A percentile compares a stretch with the other conserved stretches of the same genome.
Evolutionary conservation across 2,113 vertebrate species (phyloP).

Genomic region (Hippocampus guttulatus): DNA sequence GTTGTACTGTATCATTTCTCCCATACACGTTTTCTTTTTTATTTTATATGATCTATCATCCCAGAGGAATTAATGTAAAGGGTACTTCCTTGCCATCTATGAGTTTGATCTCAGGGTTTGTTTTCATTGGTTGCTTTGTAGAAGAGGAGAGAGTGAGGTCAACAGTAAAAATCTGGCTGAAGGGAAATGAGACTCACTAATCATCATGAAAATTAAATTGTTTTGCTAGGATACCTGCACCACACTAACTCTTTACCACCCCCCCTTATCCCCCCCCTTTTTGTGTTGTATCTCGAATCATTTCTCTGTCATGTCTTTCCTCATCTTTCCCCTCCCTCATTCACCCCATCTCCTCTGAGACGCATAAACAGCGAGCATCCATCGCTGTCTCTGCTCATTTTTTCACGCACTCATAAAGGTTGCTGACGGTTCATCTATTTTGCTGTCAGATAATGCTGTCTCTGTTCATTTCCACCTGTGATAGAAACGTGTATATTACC

Average conservation of each 20-base stretch:
- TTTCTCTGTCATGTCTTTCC: not conserved
- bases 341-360: conserved; percentile 28
- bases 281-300: conserved; percentile 29
- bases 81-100: conserved; percentile 27
- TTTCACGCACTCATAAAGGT: conserved; percentile 34
- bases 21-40: conserved; percentile 12
- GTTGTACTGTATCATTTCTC: not conserved
- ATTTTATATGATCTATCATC: conserved; percentile 38
- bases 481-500: conserved; percentile 30
- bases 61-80: conserved; percentile 28
- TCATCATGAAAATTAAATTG: conserved; percentile 56
- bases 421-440: conserved; percentile 39
- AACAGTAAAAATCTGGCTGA: conserved; percentile 47
- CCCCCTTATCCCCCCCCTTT: not conserved
- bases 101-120: conserved; percentile 38
- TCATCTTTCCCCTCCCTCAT: not conserved
- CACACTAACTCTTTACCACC: conserved; percentile 8
- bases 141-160: conserved; percentile 28
- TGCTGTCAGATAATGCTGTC: conserved; percentile 43
- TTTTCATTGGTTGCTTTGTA: conserved; percentile 31
- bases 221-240: conserved; percentile 46
- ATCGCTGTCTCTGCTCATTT: conserved; percentile 52
- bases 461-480: conserved; percentile 48
- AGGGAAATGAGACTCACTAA: conserved; percentile 55
- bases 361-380: conserved; percentile 40